Conservation (phyloP, 1,140 invertebrate species). For the Polypedilum pembai region DNA sequence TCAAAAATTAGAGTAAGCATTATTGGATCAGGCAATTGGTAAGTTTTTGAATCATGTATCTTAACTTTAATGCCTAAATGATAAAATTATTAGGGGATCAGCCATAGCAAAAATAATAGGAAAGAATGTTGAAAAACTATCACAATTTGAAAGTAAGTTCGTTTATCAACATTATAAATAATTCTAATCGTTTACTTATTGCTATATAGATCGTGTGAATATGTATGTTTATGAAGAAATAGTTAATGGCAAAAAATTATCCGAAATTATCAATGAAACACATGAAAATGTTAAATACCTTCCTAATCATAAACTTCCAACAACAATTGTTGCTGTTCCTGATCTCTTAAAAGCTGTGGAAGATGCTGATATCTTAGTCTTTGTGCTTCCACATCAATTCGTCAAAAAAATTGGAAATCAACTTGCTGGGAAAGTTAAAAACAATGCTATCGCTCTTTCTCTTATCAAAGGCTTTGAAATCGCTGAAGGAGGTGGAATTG, state of each 20-base stretch:
- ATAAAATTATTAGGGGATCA: slow-evolving; percentile 70
- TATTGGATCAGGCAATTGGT: slow-evolving; percentile 94
- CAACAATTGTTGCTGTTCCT: slow-evolving; percentile 86
- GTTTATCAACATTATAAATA: background rate
- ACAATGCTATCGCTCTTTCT: slow-evolving; percentile 81
- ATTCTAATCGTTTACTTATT: background rate
- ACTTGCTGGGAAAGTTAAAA: slow-evolving; percentile 82
- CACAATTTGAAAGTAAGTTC: slow-evolving; percentile 59
- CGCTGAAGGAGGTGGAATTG: slow-evolving; percentile 82
- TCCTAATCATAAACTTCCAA: slow-evolving; percentile 86
- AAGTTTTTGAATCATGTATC: slow-evolving; percentile 32
- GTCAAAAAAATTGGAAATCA: slow-evolving; percentile 77
- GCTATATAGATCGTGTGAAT: slow-evolving; percentile 57
- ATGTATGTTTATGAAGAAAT: slow-evolving; percentile 99
- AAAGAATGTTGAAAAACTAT: slow-evolving; percentile 70
- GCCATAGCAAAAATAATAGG: slow-evolving; percentile 98
- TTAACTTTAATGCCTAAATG: background rate
- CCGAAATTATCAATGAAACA: slow-evolving; percentile 96
- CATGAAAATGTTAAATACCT: slow-evolving; percentile 99
- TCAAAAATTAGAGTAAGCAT: slow-evolving; percentile 62
- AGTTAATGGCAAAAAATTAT: slow-evolving; percentile 91
- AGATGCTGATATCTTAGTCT: slow-evolving; percentile 92
- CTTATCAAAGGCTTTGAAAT: slow-evolving; percentile 96
- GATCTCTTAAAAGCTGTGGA: slow-evolving; percentile 84
- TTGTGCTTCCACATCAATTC: slow-evolving; percentile 98